Percentiles rank a stretch among this genome's conserved stretches.
phyloP scores from a whole-genome alignment of 2,113 vertebrate species.

The Tachysurus vachellii region DNA sequence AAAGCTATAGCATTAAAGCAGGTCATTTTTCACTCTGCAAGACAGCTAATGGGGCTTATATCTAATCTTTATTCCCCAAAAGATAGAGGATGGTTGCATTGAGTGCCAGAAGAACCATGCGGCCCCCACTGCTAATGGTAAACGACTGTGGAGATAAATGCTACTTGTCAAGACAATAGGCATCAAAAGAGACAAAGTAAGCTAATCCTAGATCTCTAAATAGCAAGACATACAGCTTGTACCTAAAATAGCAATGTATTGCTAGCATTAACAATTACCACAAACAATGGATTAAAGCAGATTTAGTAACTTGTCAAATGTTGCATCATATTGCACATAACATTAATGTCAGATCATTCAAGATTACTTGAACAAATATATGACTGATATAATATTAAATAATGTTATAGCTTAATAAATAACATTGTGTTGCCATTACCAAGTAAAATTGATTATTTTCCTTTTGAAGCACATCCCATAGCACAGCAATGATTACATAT shows the following conservation, averaged over 20 bases:
- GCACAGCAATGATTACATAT: too few species aligned
- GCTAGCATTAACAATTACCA: constrained; percentile 5
- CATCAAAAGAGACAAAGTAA: constrained; percentile 26
- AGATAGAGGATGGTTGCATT: neutral
- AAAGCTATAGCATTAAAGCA: neutral
- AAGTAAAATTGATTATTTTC: too few species aligned
- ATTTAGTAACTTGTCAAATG: neutral
- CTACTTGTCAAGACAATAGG: constrained; percentile 5
- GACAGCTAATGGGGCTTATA: constrained; percentile 2
- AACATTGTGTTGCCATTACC: too few species aligned
- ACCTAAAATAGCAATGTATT: constrained; percentile 18
- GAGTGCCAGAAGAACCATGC: constrained; percentile 1
- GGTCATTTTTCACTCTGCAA: neutral
- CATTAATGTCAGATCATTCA: neutral
- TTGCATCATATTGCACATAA: neutral
- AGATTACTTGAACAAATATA: neutral
- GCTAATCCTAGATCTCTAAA: constrained; percentile 30
- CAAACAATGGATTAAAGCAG: neutral
- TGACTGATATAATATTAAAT: neutral
- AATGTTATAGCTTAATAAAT: too few species aligned
- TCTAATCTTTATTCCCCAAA: constrained; percentile 18
- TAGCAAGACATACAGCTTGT: neutral
- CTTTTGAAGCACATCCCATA: too few species aligned
- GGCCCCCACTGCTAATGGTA: neutral
- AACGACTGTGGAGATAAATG: constrained; percentile 18